These are phyloP conservation scores for Ferrisia virgata DNA, from an alignment of 2,888 invertebrate genomes.

Conservation along the genomic window DNA sequence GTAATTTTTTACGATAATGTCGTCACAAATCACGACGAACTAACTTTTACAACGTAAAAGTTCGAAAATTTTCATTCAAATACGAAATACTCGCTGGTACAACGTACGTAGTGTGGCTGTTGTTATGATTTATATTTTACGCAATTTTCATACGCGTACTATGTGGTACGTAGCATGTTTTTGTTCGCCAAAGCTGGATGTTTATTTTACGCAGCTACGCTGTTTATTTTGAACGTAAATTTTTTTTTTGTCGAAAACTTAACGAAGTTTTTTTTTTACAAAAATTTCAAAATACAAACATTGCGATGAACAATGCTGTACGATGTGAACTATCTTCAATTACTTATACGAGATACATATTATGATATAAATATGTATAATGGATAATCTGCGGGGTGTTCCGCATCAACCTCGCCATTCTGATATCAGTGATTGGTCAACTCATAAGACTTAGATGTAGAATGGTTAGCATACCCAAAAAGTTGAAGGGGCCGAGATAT, in stretches of 20 bases:
- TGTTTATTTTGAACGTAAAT: not conserved
- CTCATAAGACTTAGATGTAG: too few species aligned
- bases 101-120: not conserved
- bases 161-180: not conserved
- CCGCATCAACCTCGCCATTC: too few species aligned
- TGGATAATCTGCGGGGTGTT: too few species aligned
- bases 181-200: not conserved
- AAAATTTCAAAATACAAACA: not conserved
- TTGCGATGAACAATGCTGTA: too few species aligned
- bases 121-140: not conserved
- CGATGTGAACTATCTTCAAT: too few species aligned
- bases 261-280: not conserved
- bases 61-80: not conserved
- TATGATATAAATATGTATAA: too few species aligned
- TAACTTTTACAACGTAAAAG: not conserved
- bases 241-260: not conserved
- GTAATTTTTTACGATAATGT: not conserved
- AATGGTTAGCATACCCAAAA: too few species aligned
- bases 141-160: not conserved
- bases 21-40: not conserved
- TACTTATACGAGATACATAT: too few species aligned
- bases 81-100: not conserved
- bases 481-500: too few species aligned
- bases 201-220: not conserved
- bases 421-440: too few species aligned